Conservation (phyloP, 2,797 vertebrate genomes). For the Helicolenus hilgendorfi region DNA sequence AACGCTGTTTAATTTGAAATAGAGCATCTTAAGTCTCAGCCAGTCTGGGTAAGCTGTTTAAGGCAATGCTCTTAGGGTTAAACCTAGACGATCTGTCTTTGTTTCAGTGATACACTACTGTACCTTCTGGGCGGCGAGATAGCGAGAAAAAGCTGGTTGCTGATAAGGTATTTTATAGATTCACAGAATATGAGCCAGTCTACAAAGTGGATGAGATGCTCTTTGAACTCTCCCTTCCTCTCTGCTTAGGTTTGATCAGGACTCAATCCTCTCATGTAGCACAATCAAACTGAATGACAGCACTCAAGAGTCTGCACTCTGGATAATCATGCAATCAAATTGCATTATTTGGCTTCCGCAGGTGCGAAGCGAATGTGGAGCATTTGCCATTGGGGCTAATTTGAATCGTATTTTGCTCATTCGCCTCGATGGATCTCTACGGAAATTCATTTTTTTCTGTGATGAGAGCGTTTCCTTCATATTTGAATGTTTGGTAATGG, state of each 20-base stretch:
- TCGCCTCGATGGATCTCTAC: conserved; percentile 54
- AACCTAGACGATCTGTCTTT: conserved; percentile 24
- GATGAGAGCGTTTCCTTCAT: conserved; percentile 52
- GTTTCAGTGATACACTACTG: conserved; percentile 10
- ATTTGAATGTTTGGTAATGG: conserved; percentile 59
- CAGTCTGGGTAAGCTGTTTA: conserved; percentile 35
- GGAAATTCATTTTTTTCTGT: conserved; percentile 43
- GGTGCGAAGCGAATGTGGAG: conserved; percentile 73
- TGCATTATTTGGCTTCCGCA: conserved; percentile 86
- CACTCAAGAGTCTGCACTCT: conserved; percentile 60
- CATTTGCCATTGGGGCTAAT: conserved; percentile 73
- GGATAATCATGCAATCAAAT: conserved; percentile 88
- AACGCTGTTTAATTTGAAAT: conserved; percentile 48
- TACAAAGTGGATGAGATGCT: conserved; percentile 62
- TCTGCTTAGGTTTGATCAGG: conserved; percentile 69
- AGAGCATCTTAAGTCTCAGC: conserved; percentile 21
- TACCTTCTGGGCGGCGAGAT: neutral
- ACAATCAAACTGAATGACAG: conserved; percentile 81
- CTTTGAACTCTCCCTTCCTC: conserved; percentile 54
- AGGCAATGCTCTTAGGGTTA: conserved; percentile 46
- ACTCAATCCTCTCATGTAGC: conserved; percentile 67
- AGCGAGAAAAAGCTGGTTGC: neutral
- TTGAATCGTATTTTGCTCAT: conserved; percentile 74
- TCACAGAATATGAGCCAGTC: conserved; percentile 35
- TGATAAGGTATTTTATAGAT: neutral